Conservation (phyloP, 1,140 invertebrate species). For the Leptopilina clavipes region DNA sequence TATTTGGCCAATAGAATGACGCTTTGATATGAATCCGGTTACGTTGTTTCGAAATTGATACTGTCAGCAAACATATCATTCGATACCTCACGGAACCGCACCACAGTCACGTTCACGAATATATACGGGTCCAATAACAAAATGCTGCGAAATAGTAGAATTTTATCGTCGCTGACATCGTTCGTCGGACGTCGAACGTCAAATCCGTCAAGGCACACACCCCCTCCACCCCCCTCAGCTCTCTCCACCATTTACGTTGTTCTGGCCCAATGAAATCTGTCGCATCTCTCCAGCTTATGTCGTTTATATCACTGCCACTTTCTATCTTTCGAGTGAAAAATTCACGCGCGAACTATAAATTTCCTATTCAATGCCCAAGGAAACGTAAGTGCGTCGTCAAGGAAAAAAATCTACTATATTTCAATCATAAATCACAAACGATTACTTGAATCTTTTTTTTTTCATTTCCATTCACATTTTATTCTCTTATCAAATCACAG, state of each 20-base stretch:
- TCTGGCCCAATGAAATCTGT: constrained; percentile 7
- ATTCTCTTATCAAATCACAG: no score
- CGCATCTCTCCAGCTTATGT: constrained; percentile 8
- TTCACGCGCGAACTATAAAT: constrained; percentile 18
- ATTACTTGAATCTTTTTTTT: no score
- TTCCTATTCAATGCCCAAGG: neutral
- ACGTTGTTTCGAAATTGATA: constrained; percentile 32
- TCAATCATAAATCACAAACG: neutral
- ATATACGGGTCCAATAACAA: constrained; percentile 5
- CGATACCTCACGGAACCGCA: constrained; percentile 13
- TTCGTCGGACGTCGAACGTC: constrained; percentile 14
- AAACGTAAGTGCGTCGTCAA: neutral
- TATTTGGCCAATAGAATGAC: constrained; percentile 30
- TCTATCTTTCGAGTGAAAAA: constrained; percentile 10
- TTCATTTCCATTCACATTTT: no score
- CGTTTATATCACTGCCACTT: constrained; percentile 19
- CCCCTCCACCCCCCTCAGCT: no score
- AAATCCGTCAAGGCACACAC: neutral
- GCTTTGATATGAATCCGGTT: constrained; percentile 28
- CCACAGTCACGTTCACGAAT: constrained; percentile 13
- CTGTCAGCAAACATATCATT: constrained; percentile 32
- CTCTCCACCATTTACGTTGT: neutral
- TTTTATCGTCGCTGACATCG: constrained; percentile 12
- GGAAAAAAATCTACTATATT: constrained; percentile 3
- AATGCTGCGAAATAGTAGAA: constrained; percentile 10